Evolutionary conservation across 2,888 invertebrate species (phyloP).

Genomic region (Lithosia quadra): DNA sequence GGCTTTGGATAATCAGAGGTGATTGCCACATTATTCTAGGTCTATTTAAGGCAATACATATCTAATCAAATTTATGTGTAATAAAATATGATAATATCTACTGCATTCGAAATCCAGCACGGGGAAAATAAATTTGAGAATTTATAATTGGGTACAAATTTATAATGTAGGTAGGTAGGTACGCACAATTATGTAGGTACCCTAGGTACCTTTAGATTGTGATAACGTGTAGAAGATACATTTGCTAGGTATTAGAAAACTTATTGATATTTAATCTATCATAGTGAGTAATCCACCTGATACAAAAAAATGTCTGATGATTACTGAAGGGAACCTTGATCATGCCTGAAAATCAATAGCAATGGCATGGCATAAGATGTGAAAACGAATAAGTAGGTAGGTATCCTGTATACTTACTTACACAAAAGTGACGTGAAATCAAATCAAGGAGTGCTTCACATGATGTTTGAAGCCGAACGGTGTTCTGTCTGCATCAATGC

Average conservation of each 20-base stretch:
- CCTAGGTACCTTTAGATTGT: no score
- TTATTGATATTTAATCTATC: not conserved
- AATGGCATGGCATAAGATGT: not conserved
- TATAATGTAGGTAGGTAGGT: no score
- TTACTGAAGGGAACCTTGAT: not conserved
- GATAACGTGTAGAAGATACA: not conserved
- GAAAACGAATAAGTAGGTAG: no score
- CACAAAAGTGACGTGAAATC: not conserved
- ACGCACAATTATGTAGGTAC: no score
- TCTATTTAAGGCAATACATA: slow-evolving; percentile 33
- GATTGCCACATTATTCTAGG: slow-evolving; percentile 53
- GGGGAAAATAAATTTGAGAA: not conserved
- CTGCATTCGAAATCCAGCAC: slow-evolving; percentile 4
- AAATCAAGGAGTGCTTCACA: not conserved
- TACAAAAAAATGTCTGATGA: no score
- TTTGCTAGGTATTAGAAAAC: not conserved
- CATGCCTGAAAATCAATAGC: not conserved
- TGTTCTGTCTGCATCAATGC: not conserved
- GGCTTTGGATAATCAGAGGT: slow-evolving; percentile 67
- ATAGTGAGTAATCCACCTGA: not conserved
- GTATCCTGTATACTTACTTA: no score
- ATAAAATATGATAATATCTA: slow-evolving; percentile 15
- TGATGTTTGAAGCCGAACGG: not conserved
- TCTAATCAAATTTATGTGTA: slow-evolving; percentile 36
- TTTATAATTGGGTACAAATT: not conserved